Evolutionary conservation across 1,140 invertebrate species (phyloP).

Genomic region (Tenebrio molitor): DNA sequence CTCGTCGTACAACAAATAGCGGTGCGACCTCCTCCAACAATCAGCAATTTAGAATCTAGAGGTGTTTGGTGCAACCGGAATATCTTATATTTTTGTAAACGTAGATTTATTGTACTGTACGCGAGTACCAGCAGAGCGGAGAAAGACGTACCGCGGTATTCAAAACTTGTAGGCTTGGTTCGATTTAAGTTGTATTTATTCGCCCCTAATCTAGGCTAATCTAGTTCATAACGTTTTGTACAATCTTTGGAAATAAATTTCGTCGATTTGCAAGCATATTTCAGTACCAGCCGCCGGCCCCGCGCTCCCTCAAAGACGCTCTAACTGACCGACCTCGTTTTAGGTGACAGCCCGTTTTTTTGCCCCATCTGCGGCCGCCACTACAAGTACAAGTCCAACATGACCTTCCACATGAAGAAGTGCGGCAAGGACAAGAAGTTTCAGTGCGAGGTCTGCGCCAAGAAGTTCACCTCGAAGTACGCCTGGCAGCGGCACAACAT

Average conservation of each 20-base stretch:
- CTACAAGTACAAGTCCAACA: slow-evolving; percentile 70
- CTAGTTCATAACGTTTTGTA: too few relatives aligned
- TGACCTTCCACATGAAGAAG: slow-evolving; percentile 73
- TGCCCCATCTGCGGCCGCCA: slow-evolving; percentile 68
- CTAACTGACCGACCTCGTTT: slow-evolving; percentile 31
- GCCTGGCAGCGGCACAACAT: slow-evolving; percentile 20
- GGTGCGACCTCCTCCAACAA: too few relatives aligned
- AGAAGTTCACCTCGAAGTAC: slow-evolving; percentile 79
- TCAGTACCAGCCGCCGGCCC: too few relatives aligned
- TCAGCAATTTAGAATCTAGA: too few relatives aligned
- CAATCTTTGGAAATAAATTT: too few relatives aligned
- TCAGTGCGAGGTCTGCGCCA: slow-evolving; percentile 69
- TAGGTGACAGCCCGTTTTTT: slow-evolving; percentile 33
- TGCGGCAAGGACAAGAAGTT: slow-evolving; percentile 65
- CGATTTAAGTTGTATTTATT: too few relatives aligned
- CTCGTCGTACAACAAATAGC: slow-evolving; percentile 23
- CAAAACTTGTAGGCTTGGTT: too few relatives aligned
- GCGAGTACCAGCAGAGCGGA: too few relatives aligned
- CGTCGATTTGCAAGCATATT: too few relatives aligned
- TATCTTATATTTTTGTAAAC: slow-evolving; percentile 28
- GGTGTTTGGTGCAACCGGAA: slow-evolving; percentile 14
- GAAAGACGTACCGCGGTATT: too few relatives aligned
- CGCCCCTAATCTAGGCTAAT: too few relatives aligned
- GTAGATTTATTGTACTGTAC: slow-evolving; percentile 3
- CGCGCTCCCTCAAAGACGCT: too few relatives aligned